Conservation (phyloP, 2,113 vertebrate species). For the Atrichornis clamosus region DNA sequence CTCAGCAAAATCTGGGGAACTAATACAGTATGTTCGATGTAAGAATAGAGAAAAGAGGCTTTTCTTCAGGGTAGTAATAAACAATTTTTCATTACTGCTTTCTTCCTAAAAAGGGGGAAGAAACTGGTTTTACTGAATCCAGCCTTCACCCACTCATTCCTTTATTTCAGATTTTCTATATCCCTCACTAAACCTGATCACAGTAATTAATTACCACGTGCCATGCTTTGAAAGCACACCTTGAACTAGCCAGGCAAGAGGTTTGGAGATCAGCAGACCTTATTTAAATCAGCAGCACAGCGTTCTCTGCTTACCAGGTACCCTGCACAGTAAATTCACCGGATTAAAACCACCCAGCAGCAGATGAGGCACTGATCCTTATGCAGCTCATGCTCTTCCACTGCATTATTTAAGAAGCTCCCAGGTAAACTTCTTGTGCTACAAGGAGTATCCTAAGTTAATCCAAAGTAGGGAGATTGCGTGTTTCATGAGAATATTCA, state of each 20-base stretch:
- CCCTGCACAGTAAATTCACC: slow-evolving; percentile 64
- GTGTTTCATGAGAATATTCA: slow-evolving; percentile 55
- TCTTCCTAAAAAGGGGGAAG: not conserved
- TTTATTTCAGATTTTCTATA: not conserved
- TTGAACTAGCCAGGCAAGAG: not conserved
- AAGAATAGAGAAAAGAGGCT: not conserved
- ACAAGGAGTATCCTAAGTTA: slow-evolving; percentile 54
- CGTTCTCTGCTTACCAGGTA: slow-evolving; percentile 67
- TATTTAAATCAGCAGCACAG: not conserved
- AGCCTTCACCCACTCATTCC: not conserved
- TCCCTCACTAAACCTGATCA: not conserved
- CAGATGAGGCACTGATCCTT: slow-evolving; percentile 76
- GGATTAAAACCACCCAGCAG: slow-evolving; percentile 77
- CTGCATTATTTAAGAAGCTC: slow-evolving; percentile 23
- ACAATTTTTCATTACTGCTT: not conserved
- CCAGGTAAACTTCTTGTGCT: slow-evolving; percentile 56
- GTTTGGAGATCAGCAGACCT: not conserved
- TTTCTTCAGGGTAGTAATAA: not conserved
- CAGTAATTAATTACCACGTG: not conserved
- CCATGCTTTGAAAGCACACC: not conserved
- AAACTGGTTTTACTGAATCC: not conserved
- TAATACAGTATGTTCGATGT: not conserved
- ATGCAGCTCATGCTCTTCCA: not conserved
- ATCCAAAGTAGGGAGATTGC: slow-evolving; percentile 31
- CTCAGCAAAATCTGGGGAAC: not conserved